Base-by-base conservation (phyloP, 2,113 vertebrate species). In the Cebidichthys violaceus region DNA sequence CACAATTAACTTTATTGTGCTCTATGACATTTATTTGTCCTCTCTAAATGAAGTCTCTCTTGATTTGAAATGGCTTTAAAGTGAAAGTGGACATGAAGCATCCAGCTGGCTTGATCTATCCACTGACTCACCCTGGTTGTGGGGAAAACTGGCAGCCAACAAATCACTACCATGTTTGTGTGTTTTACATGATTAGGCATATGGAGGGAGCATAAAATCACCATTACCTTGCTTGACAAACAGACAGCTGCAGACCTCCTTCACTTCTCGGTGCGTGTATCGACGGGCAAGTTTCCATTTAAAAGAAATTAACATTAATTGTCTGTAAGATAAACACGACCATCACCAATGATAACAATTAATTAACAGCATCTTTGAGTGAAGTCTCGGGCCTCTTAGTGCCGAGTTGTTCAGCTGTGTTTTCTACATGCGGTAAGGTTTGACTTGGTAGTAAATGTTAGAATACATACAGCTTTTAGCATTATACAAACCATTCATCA, bases 131-230 rank as follows among this genome's bases (percentile, higher is more conserved):
- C 87, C 52, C 64, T 84, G 84, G 62, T 88, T 77, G 70, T 73
- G 75, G 74, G 77, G 37, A 75, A 80, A 66, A 91, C 81, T 88
- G 83, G 85, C 90, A 88, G 83, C 88, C 88, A 88, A 89, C 91
- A 91, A 90, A 90, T 89, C 91, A 89, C 79, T 68, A 61, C 70
- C 68, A 64, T 89, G 88, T 85, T 74, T 85, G 82, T 90, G 87
- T 90, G 85, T 91, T 90, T 90, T 90, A 91, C 90, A 90, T 91
- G 88, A 88, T 90, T 84, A 91, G 89, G 75, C 85, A 89, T 87
- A 84, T 89, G 85, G 83, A 83, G 62, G 35, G 69, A 76, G 79
- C 80, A 69, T 89, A 90, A 89, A 83, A 90, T 92, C 86, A 81
- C 22, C 70, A 64, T 20, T 39, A 77, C 77, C 81, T 87, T 73